These are phyloP conservation scores for Pyrochroa serraticornis DNA, from an alignment of 2,888 invertebrate species.

Conservation along the genomic window DNA sequence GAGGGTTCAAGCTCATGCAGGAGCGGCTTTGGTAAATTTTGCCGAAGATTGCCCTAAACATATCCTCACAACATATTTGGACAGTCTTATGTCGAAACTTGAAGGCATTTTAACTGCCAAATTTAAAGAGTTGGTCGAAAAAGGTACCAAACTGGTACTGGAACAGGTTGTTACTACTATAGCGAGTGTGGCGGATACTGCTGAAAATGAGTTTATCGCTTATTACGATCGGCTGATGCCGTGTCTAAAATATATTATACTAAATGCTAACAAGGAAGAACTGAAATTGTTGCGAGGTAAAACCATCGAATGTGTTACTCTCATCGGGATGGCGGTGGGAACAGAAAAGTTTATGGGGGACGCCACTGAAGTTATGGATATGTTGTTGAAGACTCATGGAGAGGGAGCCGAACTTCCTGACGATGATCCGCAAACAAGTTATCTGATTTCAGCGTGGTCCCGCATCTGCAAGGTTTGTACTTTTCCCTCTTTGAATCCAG, in stretches of 20 bases:
- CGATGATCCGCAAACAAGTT: conserved; percentile 96
- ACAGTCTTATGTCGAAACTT: conserved; percentile 88
- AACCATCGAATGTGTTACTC: conserved; percentile 97
- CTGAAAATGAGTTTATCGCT: conserved; percentile 91
- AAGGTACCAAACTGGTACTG: conserved; percentile 93
- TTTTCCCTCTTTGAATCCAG: not conserved
- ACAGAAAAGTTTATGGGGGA: conserved; percentile 86
- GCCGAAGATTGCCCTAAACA: conserved; percentile 98
- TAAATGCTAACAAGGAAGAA: conserved; percentile 88
- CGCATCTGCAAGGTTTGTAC: conserved; percentile 83
- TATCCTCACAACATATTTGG: conserved; percentile 88
- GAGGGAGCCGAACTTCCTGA: conserved; percentile 79
- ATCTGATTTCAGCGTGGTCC: conserved; percentile 98
- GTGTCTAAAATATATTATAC: conserved; percentile 95
- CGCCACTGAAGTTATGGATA: conserved; percentile 95
- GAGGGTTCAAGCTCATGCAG: conserved; percentile 87
- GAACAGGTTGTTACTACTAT: conserved; percentile 99
- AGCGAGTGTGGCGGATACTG: conserved; percentile 97
- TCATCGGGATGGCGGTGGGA: conserved; percentile 90
- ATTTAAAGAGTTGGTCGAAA: conserved; percentile 92
- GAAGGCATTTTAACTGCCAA: conserved; percentile 89
- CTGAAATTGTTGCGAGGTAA: conserved; percentile 93
- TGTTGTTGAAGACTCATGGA: conserved; percentile 89
- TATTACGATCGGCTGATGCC: conserved; percentile 96
- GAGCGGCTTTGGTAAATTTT: conserved; percentile 98